These are phyloP conservation scores for Blastobasis adustella DNA, from an alignment of 2,888 invertebrate species.

Conservation along the genomic window DNA sequence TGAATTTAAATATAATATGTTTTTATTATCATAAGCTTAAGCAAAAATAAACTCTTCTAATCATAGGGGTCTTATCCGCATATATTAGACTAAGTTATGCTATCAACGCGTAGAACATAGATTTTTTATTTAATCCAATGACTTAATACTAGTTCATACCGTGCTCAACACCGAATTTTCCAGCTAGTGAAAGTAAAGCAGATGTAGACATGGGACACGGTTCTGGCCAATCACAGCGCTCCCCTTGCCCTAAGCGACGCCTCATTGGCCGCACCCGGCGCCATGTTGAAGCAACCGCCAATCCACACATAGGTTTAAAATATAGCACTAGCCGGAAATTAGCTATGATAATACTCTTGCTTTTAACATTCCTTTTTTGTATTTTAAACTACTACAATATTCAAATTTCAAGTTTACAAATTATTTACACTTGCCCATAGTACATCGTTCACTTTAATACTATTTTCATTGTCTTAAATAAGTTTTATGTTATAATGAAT, in stretches of 20 bases:
- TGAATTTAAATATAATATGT: slow-evolving; percentile 36
- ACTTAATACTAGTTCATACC: slow-evolving; percentile 58
- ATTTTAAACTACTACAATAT: not conserved
- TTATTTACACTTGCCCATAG: slow-evolving; percentile 8
- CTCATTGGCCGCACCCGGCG: not conserved
- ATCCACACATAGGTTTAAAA: not conserved
- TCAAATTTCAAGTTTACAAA: slow-evolving; percentile 7
- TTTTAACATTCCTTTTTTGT: slow-evolving; percentile 4
- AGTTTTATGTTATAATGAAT: slow-evolving; percentile 6
- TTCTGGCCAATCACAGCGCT: slow-evolving; percentile 3
- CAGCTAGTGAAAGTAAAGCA: slow-evolving; percentile 29
- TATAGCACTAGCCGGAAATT: slow-evolving; percentile 7
- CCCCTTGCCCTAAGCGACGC: not conserved
- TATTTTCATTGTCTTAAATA: slow-evolving; percentile 5
- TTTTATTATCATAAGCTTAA: slow-evolving; percentile 60
- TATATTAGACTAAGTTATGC: slow-evolving; percentile 25
- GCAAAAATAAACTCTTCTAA: slow-evolving; percentile 71
- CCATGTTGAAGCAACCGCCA: not conserved
- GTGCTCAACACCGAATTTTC: slow-evolving; percentile 51
- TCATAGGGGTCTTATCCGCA: slow-evolving; percentile 41
- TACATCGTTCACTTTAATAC: slow-evolving; percentile 6
- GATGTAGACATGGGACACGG: slow-evolving; percentile 2
- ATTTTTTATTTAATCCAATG: slow-evolving; percentile 19
- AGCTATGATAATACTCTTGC: slow-evolving; percentile 2
- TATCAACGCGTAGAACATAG: slow-evolving; percentile 30